phyloP scores from a whole-genome alignment of 2,113 vertebrate species.

The Anarhynchus alexandrinus region DNA sequence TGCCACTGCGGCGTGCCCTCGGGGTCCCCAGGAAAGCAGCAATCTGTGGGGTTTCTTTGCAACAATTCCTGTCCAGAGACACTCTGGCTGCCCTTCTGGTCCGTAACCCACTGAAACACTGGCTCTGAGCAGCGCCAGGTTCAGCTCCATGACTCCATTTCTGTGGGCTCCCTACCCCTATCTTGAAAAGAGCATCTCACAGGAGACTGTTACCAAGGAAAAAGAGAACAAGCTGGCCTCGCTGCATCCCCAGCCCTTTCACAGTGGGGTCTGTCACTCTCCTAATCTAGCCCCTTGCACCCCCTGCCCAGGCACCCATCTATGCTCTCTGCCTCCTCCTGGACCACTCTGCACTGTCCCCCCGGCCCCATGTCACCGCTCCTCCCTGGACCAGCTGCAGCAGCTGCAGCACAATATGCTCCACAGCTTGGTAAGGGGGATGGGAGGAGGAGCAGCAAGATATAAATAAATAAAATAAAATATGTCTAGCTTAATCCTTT shows the following conservation, averaged over 20 bases:
- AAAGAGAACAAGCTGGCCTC: background rate
- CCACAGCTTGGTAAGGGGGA: background rate
- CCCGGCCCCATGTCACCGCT: accelerated
- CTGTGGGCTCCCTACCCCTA: background rate
- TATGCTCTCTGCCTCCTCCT: background rate
- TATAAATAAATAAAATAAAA: slow-evolving; percentile 53
- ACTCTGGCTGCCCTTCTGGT: background rate
- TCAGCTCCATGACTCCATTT: background rate
- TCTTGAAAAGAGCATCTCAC: background rate
- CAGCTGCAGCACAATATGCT: slow-evolving; percentile 30
- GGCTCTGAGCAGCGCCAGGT: background rate
- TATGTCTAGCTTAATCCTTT: slow-evolving; percentile 53
- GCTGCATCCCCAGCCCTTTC: background rate
- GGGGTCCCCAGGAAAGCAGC: background rate
- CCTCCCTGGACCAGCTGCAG: background rate
- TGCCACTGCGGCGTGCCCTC: accelerated
- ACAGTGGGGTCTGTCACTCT: background rate
- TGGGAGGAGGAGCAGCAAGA: background rate
- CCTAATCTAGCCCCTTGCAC: background rate
- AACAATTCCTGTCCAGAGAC: background rate
- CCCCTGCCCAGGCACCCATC: background rate
- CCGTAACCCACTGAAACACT: background rate
- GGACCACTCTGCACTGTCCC: background rate
- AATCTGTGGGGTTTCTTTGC: background rate
- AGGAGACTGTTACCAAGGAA: background rate